Conservation (phyloP, 1,140 invertebrate genomes). For the Cyphomyrmex costatus region DNA sequence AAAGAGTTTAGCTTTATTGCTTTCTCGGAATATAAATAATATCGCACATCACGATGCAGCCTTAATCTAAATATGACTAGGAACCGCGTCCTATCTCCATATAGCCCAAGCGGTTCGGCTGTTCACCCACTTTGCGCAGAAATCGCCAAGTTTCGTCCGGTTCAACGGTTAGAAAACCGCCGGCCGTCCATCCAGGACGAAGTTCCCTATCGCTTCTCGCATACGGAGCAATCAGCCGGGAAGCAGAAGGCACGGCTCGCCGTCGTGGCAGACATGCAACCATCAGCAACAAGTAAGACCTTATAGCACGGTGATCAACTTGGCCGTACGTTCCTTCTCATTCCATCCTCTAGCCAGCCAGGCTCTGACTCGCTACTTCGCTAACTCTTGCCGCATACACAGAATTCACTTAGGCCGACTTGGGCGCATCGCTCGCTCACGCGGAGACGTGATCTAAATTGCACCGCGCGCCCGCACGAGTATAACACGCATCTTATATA, state of each 20-base stretch:
- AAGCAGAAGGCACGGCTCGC: conserved; percentile 78
- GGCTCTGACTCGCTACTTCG: conserved; percentile 34
- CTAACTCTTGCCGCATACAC: conserved; percentile 43
- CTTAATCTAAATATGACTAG: neutral
- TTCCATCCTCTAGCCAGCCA: conserved; percentile 29
- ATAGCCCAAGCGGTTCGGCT: neutral
- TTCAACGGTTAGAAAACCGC: conserved; percentile 51
- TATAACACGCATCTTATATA: conserved; percentile 23
- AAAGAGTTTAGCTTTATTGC: neutral
- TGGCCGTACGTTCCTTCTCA: conserved; percentile 28
- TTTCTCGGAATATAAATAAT: neutral
- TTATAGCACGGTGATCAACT: conserved; percentile 78
- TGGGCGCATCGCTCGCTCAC: conserved; percentile 42
- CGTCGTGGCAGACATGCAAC: conserved; percentile 82
- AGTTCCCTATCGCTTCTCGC: conserved; percentile 73
- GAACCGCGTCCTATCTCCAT: neutral
- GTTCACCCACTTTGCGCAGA: neutral
- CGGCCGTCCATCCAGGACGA: conserved; percentile 65
- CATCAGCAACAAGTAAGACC: conserved; percentile 85
- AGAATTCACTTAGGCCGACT: conserved; percentile 61
- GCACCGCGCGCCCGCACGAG: neutral
- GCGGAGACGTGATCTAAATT: conserved; percentile 65
- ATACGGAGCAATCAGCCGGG: conserved; percentile 80
- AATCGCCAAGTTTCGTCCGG: conserved; percentile 34
- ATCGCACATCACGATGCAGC: neutral